Conservation (phyloP, 2,113 vertebrate genomes). For the Cinclus mexicanus region DNA sequence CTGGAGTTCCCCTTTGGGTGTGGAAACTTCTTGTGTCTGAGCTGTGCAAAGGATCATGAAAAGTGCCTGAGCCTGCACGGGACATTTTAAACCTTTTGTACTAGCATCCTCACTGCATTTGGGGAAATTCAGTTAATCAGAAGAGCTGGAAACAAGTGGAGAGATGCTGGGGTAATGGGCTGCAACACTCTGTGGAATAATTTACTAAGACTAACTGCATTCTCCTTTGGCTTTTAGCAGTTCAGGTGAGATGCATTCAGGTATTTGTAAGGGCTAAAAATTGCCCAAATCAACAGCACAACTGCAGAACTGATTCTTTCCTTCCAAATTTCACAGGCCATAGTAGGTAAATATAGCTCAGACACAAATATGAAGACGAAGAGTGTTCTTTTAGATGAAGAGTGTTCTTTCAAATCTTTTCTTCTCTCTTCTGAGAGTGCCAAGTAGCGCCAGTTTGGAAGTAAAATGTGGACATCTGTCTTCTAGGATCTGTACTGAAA, state of each 20-base stretch:
- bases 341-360: conserved; percentile 33
- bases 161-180: not conserved
- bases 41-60: not conserved
- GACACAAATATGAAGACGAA: not conserved
- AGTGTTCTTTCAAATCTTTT: conserved; percentile 13
- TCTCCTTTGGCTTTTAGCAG: not conserved
- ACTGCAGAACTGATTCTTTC: not conserved
- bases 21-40: not conserved
- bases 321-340: not conserved
- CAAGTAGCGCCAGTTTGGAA: conserved; percentile 44
- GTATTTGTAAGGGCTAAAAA: not conserved
- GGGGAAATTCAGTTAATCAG: not conserved
- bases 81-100: not conserved
- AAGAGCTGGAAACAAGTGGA: not conserved
- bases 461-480: conserved; percentile 60
- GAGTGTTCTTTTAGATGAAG: not conserved
- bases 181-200: not conserved
- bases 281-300: not conserved
- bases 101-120: not conserved
- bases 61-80: not conserved
- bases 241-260: not conserved
- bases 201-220: not conserved
- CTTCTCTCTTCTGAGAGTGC: not conserved
- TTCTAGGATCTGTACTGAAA: conserved; percentile 52
- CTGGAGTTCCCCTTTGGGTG: not conserved